Conservation (phyloP, 2,113 vertebrate genomes). For the Nansenia antarctica region DNA sequence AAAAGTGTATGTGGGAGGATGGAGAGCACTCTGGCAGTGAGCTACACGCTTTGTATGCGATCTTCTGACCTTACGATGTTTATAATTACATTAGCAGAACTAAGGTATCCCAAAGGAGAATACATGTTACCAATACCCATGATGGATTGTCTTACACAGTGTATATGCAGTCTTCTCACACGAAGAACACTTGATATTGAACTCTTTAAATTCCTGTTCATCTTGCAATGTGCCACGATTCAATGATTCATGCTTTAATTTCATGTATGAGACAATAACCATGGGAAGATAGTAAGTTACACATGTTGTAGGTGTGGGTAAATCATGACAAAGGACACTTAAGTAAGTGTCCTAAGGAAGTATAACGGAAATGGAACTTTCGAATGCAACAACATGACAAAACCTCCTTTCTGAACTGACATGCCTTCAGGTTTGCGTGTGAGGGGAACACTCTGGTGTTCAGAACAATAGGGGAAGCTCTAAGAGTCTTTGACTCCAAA, state of each 20-base stretch:
- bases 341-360: no score
- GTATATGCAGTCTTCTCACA: neutral
- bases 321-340: no score
- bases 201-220: no score
- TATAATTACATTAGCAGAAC: slow-evolving; percentile 20
- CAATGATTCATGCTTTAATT: no score
- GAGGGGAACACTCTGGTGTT: slow-evolving; percentile 7
- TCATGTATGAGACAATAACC: no score
- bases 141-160: neutral
- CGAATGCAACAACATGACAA: no score
- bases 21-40: slow-evolving; percentile 24
- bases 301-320: no score
- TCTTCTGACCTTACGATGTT: slow-evolving; percentile 15
- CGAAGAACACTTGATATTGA: neutral
- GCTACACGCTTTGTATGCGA: neutral
- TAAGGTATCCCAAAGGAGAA: slow-evolving; percentile 12
- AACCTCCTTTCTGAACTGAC: slow-evolving; percentile 15
- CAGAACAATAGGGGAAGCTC: slow-evolving; percentile 16
- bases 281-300: no score
- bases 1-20: slow-evolving; percentile 3
- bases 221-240: no score
- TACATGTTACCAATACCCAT: neutral
- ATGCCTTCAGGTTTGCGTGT: slow-evolving; percentile 43
- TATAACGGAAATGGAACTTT: no score
- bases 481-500: slow-evolving; percentile 8